Evolutionary conservation across 1,140 invertebrate species (phyloP), one percentile per base, ranked within the genome.

Genomic region (Conus ventricosus): DNA sequence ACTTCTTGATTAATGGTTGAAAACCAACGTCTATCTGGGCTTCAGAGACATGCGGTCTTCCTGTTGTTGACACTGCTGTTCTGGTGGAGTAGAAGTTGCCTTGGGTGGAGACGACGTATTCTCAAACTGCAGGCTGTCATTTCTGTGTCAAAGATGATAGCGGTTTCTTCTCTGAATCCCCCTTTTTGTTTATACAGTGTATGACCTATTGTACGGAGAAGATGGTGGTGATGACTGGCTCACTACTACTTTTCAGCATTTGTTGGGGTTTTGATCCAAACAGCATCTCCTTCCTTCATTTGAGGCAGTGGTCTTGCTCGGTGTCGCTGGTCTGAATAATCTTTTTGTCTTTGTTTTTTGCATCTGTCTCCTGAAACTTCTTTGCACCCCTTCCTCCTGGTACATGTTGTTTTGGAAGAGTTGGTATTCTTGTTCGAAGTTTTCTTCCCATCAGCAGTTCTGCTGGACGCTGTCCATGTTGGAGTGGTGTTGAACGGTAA

Each of bases 351-450:
- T 25, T 23, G 67, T 71, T 71, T 71, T 25, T 23, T 17, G 20
- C 67, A 71, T 71, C 67, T 17, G 67, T 71, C n/a, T 71, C 67
- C 83, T 87, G 85, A 57, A 90, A 57, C 55, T 57, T 57, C n/a
- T n/a, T n/a, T n/a, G n/a, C n/a, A n/a, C n/a, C n/a, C n/a, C n/a
- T n/a, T n/a, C n/a, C n/a, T n/a, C n/a, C n/a, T n/a, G n/a, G n/a
- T n/a, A n/a, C n/a, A n/a, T n/a, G n/a, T n/a, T n/a, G n/a, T n/a
- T n/a, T n/a, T n/a, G n/a, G n/a, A n/a, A n/a, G n/a, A n/a, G n/a
- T n/a, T n/a, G n/a, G n/a, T n/a, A n/a, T n/a, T n/a, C n/a, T n/a
- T n/a, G n/a, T n/a, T n/a, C n/a, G n/a, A n/a, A n/a, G n/a, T n/a
- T n/a, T n/a, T n/a, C n/a, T n/a, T n/a, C n/a, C n/a, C n/a, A n/a